Conservation (phyloP, 2,113 vertebrate species). For the Alces alces region DNA sequence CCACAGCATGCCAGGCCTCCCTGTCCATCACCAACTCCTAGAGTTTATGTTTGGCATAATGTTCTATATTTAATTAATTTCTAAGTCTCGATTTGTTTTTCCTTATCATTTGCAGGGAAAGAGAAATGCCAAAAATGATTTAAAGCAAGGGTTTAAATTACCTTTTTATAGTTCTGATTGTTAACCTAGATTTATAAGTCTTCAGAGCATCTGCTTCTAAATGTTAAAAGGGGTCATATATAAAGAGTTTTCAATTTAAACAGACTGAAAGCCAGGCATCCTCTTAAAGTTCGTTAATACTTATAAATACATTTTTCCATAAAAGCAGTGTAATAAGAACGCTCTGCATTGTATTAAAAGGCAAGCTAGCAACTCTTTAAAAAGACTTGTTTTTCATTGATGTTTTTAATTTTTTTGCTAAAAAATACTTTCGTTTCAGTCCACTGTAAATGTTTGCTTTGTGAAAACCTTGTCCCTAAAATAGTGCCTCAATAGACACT, state of each 20-base stretch:
- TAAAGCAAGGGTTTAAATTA: constrained; percentile 53
- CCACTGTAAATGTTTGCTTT: background rate
- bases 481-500: background rate
- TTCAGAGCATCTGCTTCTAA: constrained; percentile 22
- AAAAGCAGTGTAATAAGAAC: background rate
- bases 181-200: constrained; percentile 58
- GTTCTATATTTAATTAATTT: constrained; percentile 39
- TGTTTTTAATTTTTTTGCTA: background rate
- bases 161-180: constrained; percentile 46
- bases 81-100: background rate
- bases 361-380: background rate
- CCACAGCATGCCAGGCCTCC: rapidly evolving
- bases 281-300: constrained; percentile 40
- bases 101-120: constrained; percentile 43
- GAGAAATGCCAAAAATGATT: constrained; percentile 54
- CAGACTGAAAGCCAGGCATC: constrained; percentile 30
- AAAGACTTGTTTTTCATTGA: background rate
- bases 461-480: background rate
- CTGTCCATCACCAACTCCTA: background rate
- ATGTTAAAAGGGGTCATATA: constrained; percentile 54
- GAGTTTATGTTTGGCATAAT: background rate
- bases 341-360: background rate
- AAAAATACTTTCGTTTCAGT: background rate
- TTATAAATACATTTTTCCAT: background rate
- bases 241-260: constrained; percentile 59